Conservation (phyloP, 2,113 vertebrate species). For the Nerophis ophidion region DNA sequence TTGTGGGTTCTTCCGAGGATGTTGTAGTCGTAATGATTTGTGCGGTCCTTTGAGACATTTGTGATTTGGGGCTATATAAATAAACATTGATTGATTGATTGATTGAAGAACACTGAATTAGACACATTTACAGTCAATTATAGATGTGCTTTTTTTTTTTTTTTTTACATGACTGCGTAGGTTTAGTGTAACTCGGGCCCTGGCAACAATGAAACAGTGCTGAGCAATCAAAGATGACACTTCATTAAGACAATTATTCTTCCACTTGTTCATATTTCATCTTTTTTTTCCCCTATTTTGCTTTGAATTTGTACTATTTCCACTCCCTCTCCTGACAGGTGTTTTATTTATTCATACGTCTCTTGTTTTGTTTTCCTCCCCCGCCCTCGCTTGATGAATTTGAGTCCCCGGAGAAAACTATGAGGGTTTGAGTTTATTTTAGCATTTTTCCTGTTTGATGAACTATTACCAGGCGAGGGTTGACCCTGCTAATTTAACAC, state of each 20-base stretch:
- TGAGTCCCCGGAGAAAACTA: slow-evolving; percentile 53
- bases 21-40: too few relatives aligned
- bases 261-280: slow-evolving; percentile 35
- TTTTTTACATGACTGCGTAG: neutral
- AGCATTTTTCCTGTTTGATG: slow-evolving; percentile 40
- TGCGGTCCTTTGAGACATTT: too few relatives aligned
- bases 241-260: slow-evolving; percentile 54
- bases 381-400: slow-evolving; percentile 47
- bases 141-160: slow-evolving; percentile 2
- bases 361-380: slow-evolving; percentile 49
- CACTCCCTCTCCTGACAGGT: slow-evolving; percentile 41
- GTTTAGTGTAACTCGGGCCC: slow-evolving; percentile 1
- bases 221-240: slow-evolving; percentile 26
- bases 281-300: slow-evolving; percentile 14
- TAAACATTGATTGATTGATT: too few relatives aligned
- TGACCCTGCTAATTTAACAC: slow-evolving; percentile 46
- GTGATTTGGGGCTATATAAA: too few relatives aligned
- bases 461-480: slow-evolving; percentile 53
- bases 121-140: slow-evolving; percentile 3
- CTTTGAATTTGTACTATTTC: slow-evolving; percentile 43
- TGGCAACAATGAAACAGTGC: slow-evolving; percentile 11
- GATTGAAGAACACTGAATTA: neutral
- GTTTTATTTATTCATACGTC: slow-evolving; percentile 65
- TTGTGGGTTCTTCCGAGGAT: too few relatives aligned
- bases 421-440: slow-evolving; percentile 37